Percentiles rank a stretch among this genome's conserved stretches.
These are phyloP conservation scores for Ochotona curzoniae DNA, from an alignment of 2,113 vertebrate species.

Conservation along the genomic window DNA sequence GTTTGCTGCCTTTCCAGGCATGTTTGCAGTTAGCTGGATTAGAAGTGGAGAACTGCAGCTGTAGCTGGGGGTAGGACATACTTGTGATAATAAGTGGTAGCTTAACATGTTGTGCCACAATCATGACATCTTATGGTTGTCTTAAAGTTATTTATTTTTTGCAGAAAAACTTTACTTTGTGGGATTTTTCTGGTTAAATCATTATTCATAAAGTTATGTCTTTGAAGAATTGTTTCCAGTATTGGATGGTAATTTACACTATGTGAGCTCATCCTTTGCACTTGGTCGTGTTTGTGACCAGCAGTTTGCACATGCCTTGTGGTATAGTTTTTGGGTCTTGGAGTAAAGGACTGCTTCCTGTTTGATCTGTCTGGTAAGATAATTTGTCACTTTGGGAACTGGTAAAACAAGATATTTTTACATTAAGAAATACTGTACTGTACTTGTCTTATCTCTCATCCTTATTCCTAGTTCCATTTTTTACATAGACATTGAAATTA, in stretches of 20 bases:
- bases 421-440: neutral
- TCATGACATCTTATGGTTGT: neutral
- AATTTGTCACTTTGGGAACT: neutral
- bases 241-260: neutral
- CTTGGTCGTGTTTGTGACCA: conserved; percentile 21
- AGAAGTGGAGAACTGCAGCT: too few relatives aligned
- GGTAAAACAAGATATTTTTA: conserved; percentile 26
- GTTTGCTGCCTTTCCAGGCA: too few relatives aligned
- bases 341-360: neutral
- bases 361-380: conserved; percentile 13
- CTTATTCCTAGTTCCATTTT: neutral
- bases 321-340: conserved; percentile 29
- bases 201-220: neutral
- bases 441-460: neutral
- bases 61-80: too few relatives aligned
- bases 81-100: too few relatives aligned
- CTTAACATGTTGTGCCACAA: too few relatives aligned
- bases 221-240: conserved; percentile 26
- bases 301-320: conserved; percentile 12
- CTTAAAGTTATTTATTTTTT: conserved; percentile 45
- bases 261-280: neutral
- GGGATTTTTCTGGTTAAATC: neutral
- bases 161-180: neutral
- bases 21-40: too few relatives aligned
- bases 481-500: neutral